A percentile compares a stretch with the other conserved stretches of the same genome.
Conservation (phyloP, 1,140 invertebrate genomes). For the Nilaparvata lugens region DNA sequence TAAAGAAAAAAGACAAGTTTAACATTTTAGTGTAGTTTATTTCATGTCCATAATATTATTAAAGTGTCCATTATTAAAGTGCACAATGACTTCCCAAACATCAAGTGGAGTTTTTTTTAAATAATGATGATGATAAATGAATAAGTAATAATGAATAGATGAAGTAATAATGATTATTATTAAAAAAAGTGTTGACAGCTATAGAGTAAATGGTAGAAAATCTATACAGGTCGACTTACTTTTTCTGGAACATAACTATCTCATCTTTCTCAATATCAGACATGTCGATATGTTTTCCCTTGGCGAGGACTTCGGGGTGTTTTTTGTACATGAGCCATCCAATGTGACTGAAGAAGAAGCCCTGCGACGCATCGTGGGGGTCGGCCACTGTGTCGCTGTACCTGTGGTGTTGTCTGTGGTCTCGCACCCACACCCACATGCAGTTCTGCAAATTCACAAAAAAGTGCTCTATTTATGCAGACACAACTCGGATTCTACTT, state of each 20-base stretch:
- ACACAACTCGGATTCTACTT: too few relatives aligned
- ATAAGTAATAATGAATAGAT: background rate
- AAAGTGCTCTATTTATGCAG: too few relatives aligned
- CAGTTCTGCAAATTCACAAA: slow-evolving; percentile 24
- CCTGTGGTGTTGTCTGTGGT: slow-evolving; percentile 56
- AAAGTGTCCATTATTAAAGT: too few relatives aligned
- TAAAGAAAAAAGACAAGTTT: too few relatives aligned
- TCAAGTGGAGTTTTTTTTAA: too few relatives aligned
- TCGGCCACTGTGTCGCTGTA: slow-evolving; percentile 56
- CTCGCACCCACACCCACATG: slow-evolving; percentile 41
- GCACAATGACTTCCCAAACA: too few relatives aligned
- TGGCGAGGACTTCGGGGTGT: slow-evolving; percentile 51
- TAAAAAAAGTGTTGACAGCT: background rate
- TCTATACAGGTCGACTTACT: too few relatives aligned
- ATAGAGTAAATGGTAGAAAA: too few relatives aligned
- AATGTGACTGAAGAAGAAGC: slow-evolving; percentile 59
- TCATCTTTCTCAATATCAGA: slow-evolving; percentile 60
- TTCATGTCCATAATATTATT: too few relatives aligned
- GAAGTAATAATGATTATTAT: background rate
- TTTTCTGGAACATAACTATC: slow-evolving; percentile 62
- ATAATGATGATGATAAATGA: too few relatives aligned
- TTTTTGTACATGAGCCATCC: slow-evolving; percentile 55
- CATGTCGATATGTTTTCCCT: slow-evolving; percentile 60
- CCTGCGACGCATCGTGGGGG: slow-evolving; percentile 52
- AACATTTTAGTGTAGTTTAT: too few relatives aligned